Conservation (phyloP, 2,888 invertebrate species). For the Xestia sexstrigata region DNA sequence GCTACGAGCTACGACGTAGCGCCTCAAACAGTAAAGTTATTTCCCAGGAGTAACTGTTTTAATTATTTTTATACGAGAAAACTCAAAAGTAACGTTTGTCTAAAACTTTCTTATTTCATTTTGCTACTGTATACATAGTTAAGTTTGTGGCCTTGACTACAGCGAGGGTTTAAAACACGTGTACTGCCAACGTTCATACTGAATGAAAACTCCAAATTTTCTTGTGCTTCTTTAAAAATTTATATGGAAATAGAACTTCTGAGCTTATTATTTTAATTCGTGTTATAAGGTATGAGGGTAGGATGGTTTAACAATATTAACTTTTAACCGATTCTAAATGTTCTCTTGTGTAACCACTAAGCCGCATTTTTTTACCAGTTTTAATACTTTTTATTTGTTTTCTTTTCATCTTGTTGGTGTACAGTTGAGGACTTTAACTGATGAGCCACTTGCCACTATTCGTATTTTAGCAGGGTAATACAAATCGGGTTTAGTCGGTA, state of each 20-base stretch:
- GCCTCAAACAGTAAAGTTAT: conserved; percentile 4
- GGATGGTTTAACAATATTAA: neutral
- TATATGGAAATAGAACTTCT: neutral
- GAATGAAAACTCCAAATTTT: neutral
- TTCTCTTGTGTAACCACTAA: neutral
- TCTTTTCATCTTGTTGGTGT: neutral
- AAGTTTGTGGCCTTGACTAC: conserved; percentile 37
- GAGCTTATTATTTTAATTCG: neutral
- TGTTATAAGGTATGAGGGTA: neutral
- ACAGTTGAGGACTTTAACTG: neutral
- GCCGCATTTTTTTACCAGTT: neutral
- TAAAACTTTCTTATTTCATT: conserved; percentile 67
- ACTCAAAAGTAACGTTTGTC: conserved; percentile 56
- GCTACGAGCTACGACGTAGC: conserved; percentile 38
- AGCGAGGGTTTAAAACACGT: conserved; percentile 21
- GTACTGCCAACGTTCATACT: neutral
- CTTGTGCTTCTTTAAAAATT: neutral
- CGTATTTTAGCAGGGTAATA: too few relatives aligned
- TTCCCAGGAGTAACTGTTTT: conserved; percentile 50
- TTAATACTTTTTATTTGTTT: neutral
- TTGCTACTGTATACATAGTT: conserved; percentile 55
- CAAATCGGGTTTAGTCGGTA: too few relatives aligned
- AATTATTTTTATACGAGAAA: conserved; percentile 66
- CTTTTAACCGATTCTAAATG: neutral
- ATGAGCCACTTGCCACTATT: too few relatives aligned